Base-by-base conservation (phyloP, 2,797 vertebrate genomes). In the Champsocephalus esox region DNA sequence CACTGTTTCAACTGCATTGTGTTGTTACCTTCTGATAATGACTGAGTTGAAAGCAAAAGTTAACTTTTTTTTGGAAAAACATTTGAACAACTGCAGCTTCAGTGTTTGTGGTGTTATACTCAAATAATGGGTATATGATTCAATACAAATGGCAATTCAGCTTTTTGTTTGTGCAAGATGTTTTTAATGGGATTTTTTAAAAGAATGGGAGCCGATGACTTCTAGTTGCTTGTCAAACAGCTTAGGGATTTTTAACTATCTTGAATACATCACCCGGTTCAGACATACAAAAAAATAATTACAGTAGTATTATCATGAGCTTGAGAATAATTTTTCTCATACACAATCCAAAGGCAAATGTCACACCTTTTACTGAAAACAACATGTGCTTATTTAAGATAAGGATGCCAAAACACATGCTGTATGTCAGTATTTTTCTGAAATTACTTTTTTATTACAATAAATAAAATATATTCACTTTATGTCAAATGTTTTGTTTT, bases 111-210 rank as follows among this genome's bases (percentile, higher is more conserved):
- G 28, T 43, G 9, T 77, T 63, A 41, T 61, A 61, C 62, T 70
- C 51, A 61, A 63, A 34, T 59, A 48, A 65, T 62, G 50, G 14
- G 45, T 43, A 49, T 34, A 60, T 38, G 45, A 68, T 63, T 45
- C 50, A 70, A 77, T 70, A 59, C 28, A 24, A 66, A 54, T 72
- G 45, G 57, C 59, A 55, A 10, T 61, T 50, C 52, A 51, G 73
- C 1, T 2, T 75, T 75, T 70, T 68, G 56, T 55, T 46, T 49
- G 21, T 57, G 46, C 9, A 1, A 71, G 73, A 70, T 66, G 62
- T 75, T 81, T 73, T 75, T 71, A 83, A 73, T 74, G 52, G 61
- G 44, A 73, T 74, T 72, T 34, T 72, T 51, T 0, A 65, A 75
- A 79, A 77, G 55, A 75, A 70, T 67, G 10, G 14, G 16, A 55